Base-by-base conservation (phyloP, 2,797 vertebrate species). In the Eulemur rubriventer region DNA sequence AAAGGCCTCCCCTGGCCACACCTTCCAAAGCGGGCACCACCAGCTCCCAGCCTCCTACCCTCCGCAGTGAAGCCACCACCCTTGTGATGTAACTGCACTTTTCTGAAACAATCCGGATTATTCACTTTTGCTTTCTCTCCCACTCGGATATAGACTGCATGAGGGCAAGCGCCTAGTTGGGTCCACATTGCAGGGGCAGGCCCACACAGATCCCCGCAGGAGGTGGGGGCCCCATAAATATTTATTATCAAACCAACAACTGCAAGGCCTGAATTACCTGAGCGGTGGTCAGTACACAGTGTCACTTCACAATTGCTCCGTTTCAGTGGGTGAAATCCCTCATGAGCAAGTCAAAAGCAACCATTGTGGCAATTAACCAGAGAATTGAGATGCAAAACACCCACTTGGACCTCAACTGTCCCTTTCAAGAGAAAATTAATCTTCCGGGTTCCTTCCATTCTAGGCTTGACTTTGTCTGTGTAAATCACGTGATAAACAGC, bases 271-370 rank as follows among this genome's bases (percentile, higher is more conserved):
- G 35, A 43, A 26, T n/a, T 8, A 12, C 33, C 26, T 2, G 1
- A 43, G 48, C 7, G 26, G 50, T 20, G 2, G 3, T 73, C 35
- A 22, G 75, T 12, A n/a, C 18, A 41, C 35, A 17, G 17, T 14
- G 18, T 38, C 26, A 7, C 24, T 55, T 50, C 52, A 24, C 78
- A 41, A 22, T 5, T 0, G 28, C 17, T 78, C 59, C 52, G 35
- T 80, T 33, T n/a, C 33, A 9, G 6, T 17, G 50, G 11, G 50
- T 48, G 13, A 59, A 89, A 30, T 63, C 41, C 30, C 43, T 78
- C 69, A 63, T 46, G 61, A 86, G 65, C 67, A 89, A 89, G 35
- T 93, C 79, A 94, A 83, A 97, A 76, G 65, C 76, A 55, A 65
- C 59, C 11, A 10, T 38, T 61, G 63, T 6, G 6, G 26, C 28